phyloP scores from a whole-genome alignment of 2,888 invertebrate genomes.

The Proisotoma minuta region DNA sequence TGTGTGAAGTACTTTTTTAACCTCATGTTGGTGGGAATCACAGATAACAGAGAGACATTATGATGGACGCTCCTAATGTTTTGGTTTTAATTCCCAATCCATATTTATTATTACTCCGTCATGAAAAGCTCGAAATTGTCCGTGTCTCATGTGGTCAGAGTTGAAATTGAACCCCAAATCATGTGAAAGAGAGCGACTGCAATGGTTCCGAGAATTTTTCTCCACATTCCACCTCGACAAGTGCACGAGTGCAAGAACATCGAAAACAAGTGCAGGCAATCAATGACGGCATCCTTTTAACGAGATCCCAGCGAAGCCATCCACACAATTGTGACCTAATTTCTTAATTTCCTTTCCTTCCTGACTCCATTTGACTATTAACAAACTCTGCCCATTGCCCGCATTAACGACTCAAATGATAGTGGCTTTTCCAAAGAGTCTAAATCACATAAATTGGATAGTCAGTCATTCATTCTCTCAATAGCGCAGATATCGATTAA shows the following conservation, averaged over 20 bases:
- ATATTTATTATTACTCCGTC: background rate
- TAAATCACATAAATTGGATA: constrained; percentile 10
- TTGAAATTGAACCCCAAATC: too few relatives aligned
- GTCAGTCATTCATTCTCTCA: constrained; percentile 11
- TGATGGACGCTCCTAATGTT: background rate
- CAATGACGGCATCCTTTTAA: too few relatives aligned
- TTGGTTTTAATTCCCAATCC: background rate
- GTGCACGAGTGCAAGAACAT: too few relatives aligned
- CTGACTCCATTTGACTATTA: background rate
- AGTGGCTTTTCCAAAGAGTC: constrained; percentile 14
- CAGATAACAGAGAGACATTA: background rate
- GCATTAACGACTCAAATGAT: constrained; percentile 7
- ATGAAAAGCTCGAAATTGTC: too few relatives aligned
- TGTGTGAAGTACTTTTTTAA: background rate
- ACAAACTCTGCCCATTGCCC: background rate
- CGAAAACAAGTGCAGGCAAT: too few relatives aligned
- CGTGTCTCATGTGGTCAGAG: too few relatives aligned
- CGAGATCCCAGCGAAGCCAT: too few relatives aligned
- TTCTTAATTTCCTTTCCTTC: background rate
- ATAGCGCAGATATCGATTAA: background rate
- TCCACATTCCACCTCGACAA: too few relatives aligned
- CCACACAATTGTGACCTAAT: too few relatives aligned
- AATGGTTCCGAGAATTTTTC: too few relatives aligned
- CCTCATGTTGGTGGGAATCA: constrained; percentile 3
- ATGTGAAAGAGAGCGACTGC: too few relatives aligned